phyloP scores from a whole-genome alignment of 1,140 invertebrate species.

The Saccostrea echinata region DNA sequence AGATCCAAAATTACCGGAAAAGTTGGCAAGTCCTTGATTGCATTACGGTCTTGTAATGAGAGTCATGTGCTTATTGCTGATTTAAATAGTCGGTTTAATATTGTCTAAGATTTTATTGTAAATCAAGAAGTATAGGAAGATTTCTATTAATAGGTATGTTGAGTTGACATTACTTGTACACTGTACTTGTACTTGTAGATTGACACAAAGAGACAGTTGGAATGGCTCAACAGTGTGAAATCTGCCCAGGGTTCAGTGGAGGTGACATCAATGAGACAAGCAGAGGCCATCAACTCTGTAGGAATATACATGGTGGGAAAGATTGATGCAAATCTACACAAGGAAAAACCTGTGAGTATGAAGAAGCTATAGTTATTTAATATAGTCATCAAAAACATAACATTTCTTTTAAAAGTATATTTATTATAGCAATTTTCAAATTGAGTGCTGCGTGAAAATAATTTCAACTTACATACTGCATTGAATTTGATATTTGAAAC shows the following conservation, averaged over 20 bases:
- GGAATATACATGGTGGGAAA: conserved; percentile 66
- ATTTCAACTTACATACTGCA: no score
- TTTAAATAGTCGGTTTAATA: no score
- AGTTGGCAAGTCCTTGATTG: conserved; percentile 65
- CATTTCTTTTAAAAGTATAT: no score
- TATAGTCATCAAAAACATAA: no score
- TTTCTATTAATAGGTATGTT: not conserved
- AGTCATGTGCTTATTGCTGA: no score
- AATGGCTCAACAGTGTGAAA: conserved; percentile 74
- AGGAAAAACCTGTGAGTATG: not conserved
- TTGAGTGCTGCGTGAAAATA: no score
- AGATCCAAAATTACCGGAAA: conserved; percentile 68
- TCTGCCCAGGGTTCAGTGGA: conserved; percentile 75
- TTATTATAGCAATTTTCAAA: no score
- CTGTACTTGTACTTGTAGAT: conserved; percentile 45
- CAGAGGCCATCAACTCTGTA: conserved; percentile 70
- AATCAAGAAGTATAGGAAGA: no score
- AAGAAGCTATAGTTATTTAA: no score
- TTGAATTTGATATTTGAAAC: no score
- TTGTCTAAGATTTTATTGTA: no score
- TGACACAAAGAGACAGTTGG: conserved; percentile 67
- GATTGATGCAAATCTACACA: not conserved
- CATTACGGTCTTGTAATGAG: no score
- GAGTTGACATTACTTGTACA: not conserved
- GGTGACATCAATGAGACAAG: conserved; percentile 73